These are phyloP conservation scores for Leuciscus waleckii DNA, from an alignment of 2,797 vertebrate genomes.

Conservation along the genomic window DNA sequence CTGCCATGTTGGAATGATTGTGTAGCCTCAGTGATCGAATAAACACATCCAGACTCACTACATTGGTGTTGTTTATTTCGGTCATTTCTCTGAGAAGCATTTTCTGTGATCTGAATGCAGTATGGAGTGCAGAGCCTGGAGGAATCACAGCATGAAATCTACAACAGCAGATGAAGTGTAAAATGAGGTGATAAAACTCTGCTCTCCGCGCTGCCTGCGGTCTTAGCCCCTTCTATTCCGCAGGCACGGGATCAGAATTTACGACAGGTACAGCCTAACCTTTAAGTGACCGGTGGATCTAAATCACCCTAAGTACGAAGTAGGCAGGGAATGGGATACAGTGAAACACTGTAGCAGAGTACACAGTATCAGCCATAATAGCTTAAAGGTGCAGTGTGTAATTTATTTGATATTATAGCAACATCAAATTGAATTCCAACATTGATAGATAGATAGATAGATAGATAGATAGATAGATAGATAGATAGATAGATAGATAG, in stretches of 20 bases:
- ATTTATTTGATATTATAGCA: neutral
- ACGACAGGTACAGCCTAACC: neutral
- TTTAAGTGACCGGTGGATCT: neutral
- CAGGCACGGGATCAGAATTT: neutral
- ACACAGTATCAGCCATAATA: neutral
- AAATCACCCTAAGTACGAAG: neutral
- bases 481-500: neutral
- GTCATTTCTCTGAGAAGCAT: neutral
- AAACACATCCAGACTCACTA: neutral
- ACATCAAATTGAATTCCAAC: constrained; percentile 6
- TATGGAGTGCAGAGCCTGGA: constrained; percentile 13
- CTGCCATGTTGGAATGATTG: neutral
- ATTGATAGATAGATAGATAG: neutral
- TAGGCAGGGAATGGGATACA: constrained; percentile 7
- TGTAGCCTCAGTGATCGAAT: neutral
- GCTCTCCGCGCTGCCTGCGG: constrained; percentile 49
- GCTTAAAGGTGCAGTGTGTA: constrained; percentile 1
- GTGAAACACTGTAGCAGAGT: neutral
- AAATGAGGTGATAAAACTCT: constrained; percentile 53
- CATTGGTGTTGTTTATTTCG: neutral
- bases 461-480: neutral
- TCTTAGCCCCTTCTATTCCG: constrained; percentile 16
- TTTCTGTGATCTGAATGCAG: constrained; percentile 17
- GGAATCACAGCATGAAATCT: constrained; percentile 46
- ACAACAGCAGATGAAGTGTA: constrained; percentile 47